phyloP scores from a whole-genome alignment of 2,113 vertebrate species.

The Melanocharis versteri region DNA sequence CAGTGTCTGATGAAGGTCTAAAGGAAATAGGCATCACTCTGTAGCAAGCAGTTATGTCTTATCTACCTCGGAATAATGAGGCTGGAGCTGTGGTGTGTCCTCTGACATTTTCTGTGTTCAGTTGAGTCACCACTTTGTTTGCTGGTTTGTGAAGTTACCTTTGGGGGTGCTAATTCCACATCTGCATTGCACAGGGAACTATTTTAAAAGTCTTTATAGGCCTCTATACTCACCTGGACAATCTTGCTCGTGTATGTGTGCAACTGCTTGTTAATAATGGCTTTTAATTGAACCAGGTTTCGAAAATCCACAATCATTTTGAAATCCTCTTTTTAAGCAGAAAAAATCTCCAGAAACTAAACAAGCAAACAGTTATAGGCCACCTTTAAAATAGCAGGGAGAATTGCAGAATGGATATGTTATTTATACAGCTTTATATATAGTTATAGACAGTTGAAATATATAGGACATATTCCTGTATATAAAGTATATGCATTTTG shows the following conservation, averaged over 20 bases:
- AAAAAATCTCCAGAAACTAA: not conserved
- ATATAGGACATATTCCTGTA: not conserved
- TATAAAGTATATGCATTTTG: not conserved
- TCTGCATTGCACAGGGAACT: not conserved
- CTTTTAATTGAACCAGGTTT: not conserved
- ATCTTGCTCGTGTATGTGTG: not conserved
- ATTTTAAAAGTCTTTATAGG: not conserved
- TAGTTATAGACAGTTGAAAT: not conserved
- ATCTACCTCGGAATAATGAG: not conserved
- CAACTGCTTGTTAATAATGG: not conserved
- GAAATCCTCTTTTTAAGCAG: not conserved
- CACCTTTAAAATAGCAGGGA: not conserved
- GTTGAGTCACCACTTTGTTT: not conserved
- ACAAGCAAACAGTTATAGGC: not conserved
- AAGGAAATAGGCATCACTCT: not conserved
- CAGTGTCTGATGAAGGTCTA: not conserved
- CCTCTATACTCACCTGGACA: not conserved
- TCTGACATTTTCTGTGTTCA: not conserved
- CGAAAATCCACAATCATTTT: not conserved
- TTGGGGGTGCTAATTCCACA: not conserved
- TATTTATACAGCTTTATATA: not conserved
- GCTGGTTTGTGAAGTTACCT: not conserved
- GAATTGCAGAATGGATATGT: not conserved
- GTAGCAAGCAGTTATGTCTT: not conserved
- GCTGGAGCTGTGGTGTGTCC: not conserved